Base-by-base conservation (phyloP, 2,888 invertebrate species). In the Noctua comes region DNA sequence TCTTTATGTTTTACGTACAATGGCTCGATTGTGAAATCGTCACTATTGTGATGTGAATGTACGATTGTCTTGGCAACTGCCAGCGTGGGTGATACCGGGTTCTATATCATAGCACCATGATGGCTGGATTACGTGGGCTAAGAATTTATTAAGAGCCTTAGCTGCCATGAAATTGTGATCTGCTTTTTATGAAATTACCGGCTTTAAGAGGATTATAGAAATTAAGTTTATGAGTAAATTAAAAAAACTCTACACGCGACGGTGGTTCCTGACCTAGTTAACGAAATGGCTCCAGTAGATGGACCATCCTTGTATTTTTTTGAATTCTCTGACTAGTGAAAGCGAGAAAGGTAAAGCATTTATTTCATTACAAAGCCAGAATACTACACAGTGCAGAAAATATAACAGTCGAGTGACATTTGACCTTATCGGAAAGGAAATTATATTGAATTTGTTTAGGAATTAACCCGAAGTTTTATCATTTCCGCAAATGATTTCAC, bases 11-110 rank as follows among this genome's bases (percentile, higher is more conserved):
- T 64, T 74, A 31, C 85, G 72, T 85, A 87, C 83, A 88, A 91
- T 89, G 71, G 86, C 75, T 73, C 36, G 85, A 88, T 93, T 92
- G 90, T 87, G 92, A 92, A 92, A 93, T 88, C 83, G 81, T 88
- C 82, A 86, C 80, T 80, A 89, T 91, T 90, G 89, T 91, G 82
- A 86, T 90, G 89, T 91, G 82, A 86, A 64, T n/a, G 57, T 73
- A 76, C 71, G 77, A 83, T 84, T 86, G 84, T 87, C 80, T 84
- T 71, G 73, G 71, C 65, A 77, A 54, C 75, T 62, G 48, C 13
- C 57, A 57, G 85, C 69, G 88, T 89, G 86, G 82, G 88, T 80
- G 85, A 80, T 72, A 64, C 73, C 62, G 71, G 77, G 31, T 72
- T 74, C 40, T 66, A 36, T 10, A 64, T 66, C 72, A 70, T 79